Percentiles rank a stretch among this genome's conserved stretches.
Conservation (phyloP, 2,113 vertebrate species). For the Cebus imitator region DNA sequence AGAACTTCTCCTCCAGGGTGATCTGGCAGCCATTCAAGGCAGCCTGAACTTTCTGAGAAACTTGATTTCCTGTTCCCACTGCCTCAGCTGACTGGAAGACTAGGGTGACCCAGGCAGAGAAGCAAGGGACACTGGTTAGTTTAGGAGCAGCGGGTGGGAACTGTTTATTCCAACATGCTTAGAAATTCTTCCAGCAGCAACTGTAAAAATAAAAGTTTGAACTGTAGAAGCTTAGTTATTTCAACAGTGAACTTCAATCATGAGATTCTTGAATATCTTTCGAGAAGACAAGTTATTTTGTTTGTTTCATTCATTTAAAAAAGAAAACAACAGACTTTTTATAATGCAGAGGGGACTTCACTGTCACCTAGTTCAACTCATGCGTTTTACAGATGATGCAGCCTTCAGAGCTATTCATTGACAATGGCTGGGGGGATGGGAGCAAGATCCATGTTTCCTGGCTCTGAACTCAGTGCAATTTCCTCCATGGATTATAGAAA, state of each 20-base stretch:
- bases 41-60: conserved; percentile 73
- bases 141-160: conserved; percentile 33
- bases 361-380: not conserved
- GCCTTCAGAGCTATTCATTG: not conserved
- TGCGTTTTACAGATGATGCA: not conserved
- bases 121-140: conserved; percentile 3
- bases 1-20: not conserved
- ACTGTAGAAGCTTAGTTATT: not conserved
- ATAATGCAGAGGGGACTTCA: not conserved
- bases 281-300: not conserved
- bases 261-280: not conserved
- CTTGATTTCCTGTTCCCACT: conserved; percentile 78
- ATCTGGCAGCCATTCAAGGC: conserved; percentile 78
- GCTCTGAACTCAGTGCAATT: not conserved
- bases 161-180: conserved; percentile 44
- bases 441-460: not conserved
- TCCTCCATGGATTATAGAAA: not conserved
- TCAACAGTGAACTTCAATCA: not conserved
- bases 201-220: conserved; percentile 59
- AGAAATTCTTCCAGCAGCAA: conserved; percentile 36
- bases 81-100: not conserved
- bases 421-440: not conserved
- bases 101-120: not conserved
- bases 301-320: conserved; percentile 22
- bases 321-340: not conserved